Evolutionary conservation across 1,140 invertebrate species (phyloP), one percentile per base, ranked within the genome.

Genomic region (Limonius californicus): DNA sequence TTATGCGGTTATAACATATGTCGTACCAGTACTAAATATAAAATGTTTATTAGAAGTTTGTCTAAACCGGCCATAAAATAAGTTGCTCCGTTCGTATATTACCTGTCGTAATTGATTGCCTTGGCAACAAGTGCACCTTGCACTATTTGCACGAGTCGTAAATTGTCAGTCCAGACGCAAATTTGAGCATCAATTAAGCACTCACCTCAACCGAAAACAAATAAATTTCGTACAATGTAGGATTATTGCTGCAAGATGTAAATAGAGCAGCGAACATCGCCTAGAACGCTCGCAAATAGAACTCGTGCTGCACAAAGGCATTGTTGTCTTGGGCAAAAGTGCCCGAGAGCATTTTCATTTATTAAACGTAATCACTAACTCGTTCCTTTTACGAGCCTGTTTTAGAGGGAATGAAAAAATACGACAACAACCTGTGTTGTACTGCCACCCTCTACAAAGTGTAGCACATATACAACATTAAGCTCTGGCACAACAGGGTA

Each of bases 401-500:
- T 50, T 50, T 50, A 18, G 45, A 18, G 4, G 20, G 19, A 50
- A 50, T 50, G 45, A 50, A 50, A 50, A 50, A 50, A 50, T 50
- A 50, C 16, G 7, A 14, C 14, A 50, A 18, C 45, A 50, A 18
- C 45, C 45, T 18, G 8, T 50, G 45, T 19, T 50, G 45, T 50
- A 18, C 45, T 50, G 20, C 45, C 45, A 50, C 57, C 56, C 43
- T 56, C 42, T 56, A 67, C 65, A 67, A 67, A 67, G 58, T 58
- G 65, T 67, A 56, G 55, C 62, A 61, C 57, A 64, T 67, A 67
- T 67, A 67, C 63, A 64, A 67, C 65, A 67, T 67, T 64, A 64
- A 61, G 59, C 61, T 63, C 20, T 63, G 57, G 45, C 61, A 59
- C 57, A 59, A 58, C 62, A 59, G 59, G 65, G 55, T 57, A 65